These are phyloP conservation scores for Bemisia tabaci DNA, from an alignment of 1,140 invertebrate genomes.

Conservation along the genomic window DNA sequence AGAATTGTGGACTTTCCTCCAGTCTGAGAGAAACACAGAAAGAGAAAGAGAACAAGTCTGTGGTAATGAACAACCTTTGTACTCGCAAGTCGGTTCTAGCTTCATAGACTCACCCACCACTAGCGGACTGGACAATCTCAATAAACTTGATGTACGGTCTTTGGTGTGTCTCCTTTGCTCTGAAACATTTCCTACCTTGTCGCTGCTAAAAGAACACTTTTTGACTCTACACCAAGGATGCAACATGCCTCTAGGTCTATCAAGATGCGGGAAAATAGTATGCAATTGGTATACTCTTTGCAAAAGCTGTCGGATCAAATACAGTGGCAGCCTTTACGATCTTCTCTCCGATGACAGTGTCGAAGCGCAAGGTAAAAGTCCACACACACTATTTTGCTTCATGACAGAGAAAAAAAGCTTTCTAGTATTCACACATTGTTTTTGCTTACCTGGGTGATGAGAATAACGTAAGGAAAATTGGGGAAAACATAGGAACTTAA, in stretches of 20 bases:
- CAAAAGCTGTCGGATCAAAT: not conserved
- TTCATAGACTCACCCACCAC: not conserved
- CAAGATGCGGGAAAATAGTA: not conserved
- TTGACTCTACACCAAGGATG: not conserved
- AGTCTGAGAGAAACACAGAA: not conserved
- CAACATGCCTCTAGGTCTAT: not conserved
- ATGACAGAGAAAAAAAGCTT: too few species aligned
- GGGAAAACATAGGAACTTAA: too few species aligned
- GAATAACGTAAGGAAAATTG: too few species aligned
- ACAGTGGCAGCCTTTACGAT: not conserved
- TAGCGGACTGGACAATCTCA: not conserved
- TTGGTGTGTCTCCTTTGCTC: not conserved
- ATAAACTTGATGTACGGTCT: not conserved
- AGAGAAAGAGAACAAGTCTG: constrained; percentile 5
- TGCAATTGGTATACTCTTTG: not conserved
- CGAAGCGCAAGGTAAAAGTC: too few species aligned
- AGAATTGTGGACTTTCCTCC: not conserved
- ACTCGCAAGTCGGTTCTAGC: not conserved
- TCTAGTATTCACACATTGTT: too few species aligned
- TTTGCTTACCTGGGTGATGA: too few species aligned
- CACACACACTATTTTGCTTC: too few species aligned
- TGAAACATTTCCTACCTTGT: not conserved
- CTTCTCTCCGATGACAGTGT: not conserved
- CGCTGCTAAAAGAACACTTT: not conserved
- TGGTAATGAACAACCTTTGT: not conserved